These are phyloP conservation scores for Eublepharis macularius DNA, from an alignment of 2,113 vertebrate genomes.

Conservation along the genomic window DNA sequence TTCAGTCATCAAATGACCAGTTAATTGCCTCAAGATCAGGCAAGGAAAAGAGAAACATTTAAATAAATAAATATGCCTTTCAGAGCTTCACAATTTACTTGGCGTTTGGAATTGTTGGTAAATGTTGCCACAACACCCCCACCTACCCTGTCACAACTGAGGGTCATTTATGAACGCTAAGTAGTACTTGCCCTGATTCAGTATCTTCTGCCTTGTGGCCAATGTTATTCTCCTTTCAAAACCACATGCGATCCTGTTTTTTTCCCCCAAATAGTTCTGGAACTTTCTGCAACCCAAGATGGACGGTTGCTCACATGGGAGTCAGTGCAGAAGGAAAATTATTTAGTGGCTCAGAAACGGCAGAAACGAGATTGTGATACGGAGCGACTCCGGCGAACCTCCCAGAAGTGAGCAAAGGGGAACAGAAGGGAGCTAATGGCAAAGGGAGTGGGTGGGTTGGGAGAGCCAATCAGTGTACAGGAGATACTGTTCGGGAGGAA, in stretches of 20 bases:
- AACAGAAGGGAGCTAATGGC: background rate
- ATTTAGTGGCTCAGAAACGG: slow-evolving; percentile 74
- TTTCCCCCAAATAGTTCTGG: slow-evolving; percentile 71
- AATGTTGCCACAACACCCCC: background rate
- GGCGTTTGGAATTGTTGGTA: background rate
- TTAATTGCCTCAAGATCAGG: too few relatives aligned
- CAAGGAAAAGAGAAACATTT: too few relatives aligned
- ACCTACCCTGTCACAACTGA: too few relatives aligned
- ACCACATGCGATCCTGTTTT: background rate
- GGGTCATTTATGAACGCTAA: background rate
- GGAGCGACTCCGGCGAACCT: slow-evolving; percentile 83
- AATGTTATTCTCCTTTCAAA: background rate
- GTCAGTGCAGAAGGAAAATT: slow-evolving; percentile 83
- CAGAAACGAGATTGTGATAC: slow-evolving; percentile 82
- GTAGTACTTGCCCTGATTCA: background rate
- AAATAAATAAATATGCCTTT: too few relatives aligned
- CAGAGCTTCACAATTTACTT: too few relatives aligned
- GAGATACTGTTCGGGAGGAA: background rate
- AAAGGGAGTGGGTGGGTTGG: background rate
- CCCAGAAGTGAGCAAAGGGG: slow-evolving; percentile 78
- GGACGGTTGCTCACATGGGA: slow-evolving; percentile 84
- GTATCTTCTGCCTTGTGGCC: background rate
- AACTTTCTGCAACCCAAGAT: slow-evolving; percentile 62
- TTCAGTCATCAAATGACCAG: too few relatives aligned
- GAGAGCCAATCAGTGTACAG: accelerated